Evolutionary conservation across 2,888 invertebrate species (phyloP).

Genomic region (Phyllotreta cruciferae): DNA sequence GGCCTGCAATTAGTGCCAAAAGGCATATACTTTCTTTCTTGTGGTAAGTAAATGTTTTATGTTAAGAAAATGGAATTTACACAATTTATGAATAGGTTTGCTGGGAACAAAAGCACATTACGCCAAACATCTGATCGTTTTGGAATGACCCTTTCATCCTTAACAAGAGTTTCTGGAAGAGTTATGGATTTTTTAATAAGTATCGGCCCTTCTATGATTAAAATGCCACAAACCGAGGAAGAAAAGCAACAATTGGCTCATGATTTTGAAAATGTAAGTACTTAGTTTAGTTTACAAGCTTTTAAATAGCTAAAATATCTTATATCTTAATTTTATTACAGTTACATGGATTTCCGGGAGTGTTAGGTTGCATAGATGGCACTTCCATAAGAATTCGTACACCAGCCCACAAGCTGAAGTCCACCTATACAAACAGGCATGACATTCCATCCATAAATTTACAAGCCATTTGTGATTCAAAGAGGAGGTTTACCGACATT

Average conservation of each 20-base stretch:
- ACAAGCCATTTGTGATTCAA: conserved; percentile 50
- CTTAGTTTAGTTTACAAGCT: conserved; percentile 1
- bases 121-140: too few relatives aligned
- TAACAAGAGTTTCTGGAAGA: neutral
- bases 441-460: conserved; percentile 45
- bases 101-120: too few relatives aligned
- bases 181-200: conserved; percentile 3
- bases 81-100: too few relatives aligned
- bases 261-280: conserved; percentile 4
- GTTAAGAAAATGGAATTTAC: too few relatives aligned
- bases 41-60: too few relatives aligned
- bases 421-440: conserved; percentile 50
- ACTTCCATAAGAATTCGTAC: conserved; percentile 44
- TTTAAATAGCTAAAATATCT: too few relatives aligned
- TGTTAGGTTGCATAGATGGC: conserved; percentile 44
- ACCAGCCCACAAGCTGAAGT: conserved; percentile 49
- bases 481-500: conserved; percentile 46
- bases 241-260: conserved; percentile 5
- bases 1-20: too few relatives aligned
- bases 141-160: too few relatives aligned
- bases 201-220: neutral
- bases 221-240: conserved; percentile 2
- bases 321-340: too few relatives aligned
- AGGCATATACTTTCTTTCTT: too few relatives aligned
- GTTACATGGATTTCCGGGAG: conserved; percentile 29